Percentiles rank a stretch among this genome's conserved stretches.
Evolutionary conservation across 2,113 vertebrate species (phyloP).

Genomic region (Tamias sibiricus): DNA sequence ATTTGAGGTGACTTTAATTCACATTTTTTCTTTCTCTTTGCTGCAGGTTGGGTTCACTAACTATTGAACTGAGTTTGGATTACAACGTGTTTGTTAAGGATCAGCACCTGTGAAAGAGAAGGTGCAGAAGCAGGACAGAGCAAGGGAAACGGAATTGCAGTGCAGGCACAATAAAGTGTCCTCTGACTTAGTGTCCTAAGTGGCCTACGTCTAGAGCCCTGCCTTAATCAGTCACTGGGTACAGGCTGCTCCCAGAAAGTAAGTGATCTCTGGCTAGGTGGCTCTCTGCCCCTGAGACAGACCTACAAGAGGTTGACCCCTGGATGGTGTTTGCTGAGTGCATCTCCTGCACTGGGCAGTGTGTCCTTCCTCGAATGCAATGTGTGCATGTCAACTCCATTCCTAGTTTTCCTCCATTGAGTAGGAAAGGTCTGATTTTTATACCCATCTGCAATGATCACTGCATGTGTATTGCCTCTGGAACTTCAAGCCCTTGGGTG

Average conservation of each 20-base stretch:
- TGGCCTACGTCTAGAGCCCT: background rate
- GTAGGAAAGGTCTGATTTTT: background rate
- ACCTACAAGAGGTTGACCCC: background rate
- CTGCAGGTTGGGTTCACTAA: background rate
- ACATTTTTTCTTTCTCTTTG: background rate
- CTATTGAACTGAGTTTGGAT: background rate
- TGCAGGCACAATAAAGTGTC: no score
- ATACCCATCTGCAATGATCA: background rate
- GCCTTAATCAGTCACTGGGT: background rate
- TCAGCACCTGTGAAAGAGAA: background rate
- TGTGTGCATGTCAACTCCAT: background rate
- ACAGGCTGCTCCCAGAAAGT: background rate
- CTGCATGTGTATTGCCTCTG: background rate
- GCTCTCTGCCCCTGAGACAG: background rate
- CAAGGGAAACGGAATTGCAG: background rate
- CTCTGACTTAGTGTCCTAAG: background rate
- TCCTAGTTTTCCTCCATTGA: background rate
- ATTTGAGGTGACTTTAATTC: slow-evolving; percentile 29
- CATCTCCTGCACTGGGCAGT: no score
- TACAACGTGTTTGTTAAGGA: background rate
- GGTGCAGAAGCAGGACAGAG: rapidly evolving
- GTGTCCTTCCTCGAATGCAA: background rate
- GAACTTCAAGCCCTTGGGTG: background rate
- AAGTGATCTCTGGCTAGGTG: background rate
- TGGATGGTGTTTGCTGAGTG: background rate